Evolutionary conservation across 2,888 invertebrate genomes (phyloP), one percentile per base, ranked within the genome.

Genomic region (Tipula helvola): DNA sequence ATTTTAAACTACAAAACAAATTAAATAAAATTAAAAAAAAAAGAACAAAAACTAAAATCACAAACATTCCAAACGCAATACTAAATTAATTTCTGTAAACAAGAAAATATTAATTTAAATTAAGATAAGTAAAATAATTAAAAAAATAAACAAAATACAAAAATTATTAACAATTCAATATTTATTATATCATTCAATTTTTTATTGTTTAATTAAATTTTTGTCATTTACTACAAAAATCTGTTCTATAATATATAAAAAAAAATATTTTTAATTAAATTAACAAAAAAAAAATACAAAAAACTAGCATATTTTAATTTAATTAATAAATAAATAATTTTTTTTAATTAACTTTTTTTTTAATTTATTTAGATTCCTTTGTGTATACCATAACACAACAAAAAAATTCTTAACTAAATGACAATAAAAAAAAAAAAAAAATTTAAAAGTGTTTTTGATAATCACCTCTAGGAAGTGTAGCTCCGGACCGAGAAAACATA

Each of bases 381-480:
- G 71, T 71, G 71, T 71, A 71, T 28, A 28, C 28, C 71, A 71
- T 71, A 71, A 71, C 71, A 71, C 71, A 71, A 71, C 71, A 71
- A 71, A 71, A 57, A 71, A 71, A 71, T 28, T 71, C 71, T 71
- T 71, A 71, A 71, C 71, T 71, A 71, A 71, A 71, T 71, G 71
- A 71, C 71, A 71, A 71, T 28, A 71, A 71, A 71, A 36, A 86
- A 86, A 85, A 87, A 86, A 71, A 71, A 36, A 86, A 86, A 85
- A 87, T 83, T 86, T 86, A 44, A 85, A 87, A 71, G 71, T 71
- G 71, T 18, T 71, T 86, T 71, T 88, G 90, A 91, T 91, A 92
- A 91, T 94, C 93, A 95, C 96, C 95, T 94, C 95, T 93, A 88
- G 95, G 95, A 92, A 94, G 92, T 89, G 93, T 93, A 90, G 93